phyloP scores from a whole-genome alignment of 2,797 vertebrate genomes.

The Alfaro cultratus region DNA sequence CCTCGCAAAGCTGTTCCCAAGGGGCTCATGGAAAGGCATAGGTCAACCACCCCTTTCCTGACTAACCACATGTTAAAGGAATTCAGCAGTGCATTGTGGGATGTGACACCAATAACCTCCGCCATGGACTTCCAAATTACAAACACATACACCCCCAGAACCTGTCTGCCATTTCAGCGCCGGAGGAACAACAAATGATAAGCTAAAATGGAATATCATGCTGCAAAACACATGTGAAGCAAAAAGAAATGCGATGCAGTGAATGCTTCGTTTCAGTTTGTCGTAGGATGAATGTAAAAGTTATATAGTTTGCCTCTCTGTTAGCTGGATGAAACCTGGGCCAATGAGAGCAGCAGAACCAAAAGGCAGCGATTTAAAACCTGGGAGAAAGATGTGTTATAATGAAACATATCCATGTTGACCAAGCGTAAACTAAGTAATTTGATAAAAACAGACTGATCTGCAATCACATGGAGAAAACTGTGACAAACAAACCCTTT shows the following conservation, averaged over 20 bases:
- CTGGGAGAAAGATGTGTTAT: background rate
- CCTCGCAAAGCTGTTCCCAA: constrained; percentile 74
- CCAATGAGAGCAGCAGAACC: constrained; percentile 53
- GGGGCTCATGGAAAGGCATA: constrained; percentile 82
- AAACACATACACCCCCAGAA: constrained; percentile 79
- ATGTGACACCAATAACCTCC: constrained; percentile 79
- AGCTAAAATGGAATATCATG: constrained; percentile 28
- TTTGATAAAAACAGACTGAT: background rate
- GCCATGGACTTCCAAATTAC: constrained; percentile 80
- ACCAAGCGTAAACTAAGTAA: background rate
- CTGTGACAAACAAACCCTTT: background rate
- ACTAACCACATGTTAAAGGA: constrained; percentile 88
- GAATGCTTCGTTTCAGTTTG: background rate
- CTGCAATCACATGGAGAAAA: background rate
- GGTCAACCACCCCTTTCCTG: constrained; percentile 89
- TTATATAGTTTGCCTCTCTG: constrained; percentile 70
- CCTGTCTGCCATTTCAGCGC: constrained; percentile 48
- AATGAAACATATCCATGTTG: background rate
- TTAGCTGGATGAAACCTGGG: constrained; percentile 45
- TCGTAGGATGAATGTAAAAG: constrained; percentile 22
- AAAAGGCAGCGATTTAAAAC: background rate
- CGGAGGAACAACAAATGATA: constrained; percentile 48
- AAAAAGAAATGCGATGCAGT: background rate
- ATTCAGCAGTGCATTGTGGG: constrained; percentile 85
- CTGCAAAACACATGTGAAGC: constrained; percentile 11